phyloP scores from a whole-genome alignment of 2,888 invertebrate species.

The Plusia festucae region DNA sequence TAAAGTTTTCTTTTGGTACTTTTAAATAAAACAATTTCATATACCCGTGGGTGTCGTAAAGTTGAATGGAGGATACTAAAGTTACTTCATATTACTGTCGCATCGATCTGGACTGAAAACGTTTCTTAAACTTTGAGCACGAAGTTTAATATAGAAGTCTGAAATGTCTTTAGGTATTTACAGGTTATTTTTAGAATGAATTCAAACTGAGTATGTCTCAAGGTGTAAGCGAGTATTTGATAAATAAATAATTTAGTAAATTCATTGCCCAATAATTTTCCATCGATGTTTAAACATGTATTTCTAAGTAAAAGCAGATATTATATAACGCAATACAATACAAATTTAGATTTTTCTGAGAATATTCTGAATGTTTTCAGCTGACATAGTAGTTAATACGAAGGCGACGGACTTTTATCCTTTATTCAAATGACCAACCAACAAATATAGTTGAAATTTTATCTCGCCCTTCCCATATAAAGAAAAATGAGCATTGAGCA shows the following conservation, averaged over 20 bases:
- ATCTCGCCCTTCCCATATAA: no score
- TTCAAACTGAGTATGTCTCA: background rate
- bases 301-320: no score
- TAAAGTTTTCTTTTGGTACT: background rate
- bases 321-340: no score
- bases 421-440: no score
- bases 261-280: background rate
- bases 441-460: no score
- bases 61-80: background rate
- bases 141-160: background rate
- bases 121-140: background rate
- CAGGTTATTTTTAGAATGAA: background rate
- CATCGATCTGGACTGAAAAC: background rate
- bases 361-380: no score
- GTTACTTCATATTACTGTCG: background rate
- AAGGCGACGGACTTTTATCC: no score
- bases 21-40: constrained; percentile 1
- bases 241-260: background rate
- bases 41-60: background rate
- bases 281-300: background rate
- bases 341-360: no score
- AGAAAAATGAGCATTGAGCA: no score
- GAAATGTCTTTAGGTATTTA: background rate
- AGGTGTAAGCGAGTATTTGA: background rate
- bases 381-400: no score